phyloP scores from a whole-genome alignment of 1,140 invertebrate genomes.

The Caerostris extrusa region DNA sequence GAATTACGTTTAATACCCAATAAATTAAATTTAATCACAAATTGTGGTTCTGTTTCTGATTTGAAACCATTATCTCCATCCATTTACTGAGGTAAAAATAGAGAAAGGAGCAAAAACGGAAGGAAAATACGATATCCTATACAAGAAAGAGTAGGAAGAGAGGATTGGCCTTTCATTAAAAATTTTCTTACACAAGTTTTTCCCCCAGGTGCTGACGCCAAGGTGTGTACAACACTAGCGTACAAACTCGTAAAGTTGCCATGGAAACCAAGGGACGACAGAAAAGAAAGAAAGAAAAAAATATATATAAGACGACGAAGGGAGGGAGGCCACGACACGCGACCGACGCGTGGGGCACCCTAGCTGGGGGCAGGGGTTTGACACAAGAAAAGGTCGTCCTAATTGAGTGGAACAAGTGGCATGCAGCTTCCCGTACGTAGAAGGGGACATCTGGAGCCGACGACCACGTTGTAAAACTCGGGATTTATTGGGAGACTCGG shows the following conservation, averaged over 20 bases:
- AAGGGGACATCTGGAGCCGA: conserved; percentile 66
- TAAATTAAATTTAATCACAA: too few species aligned
- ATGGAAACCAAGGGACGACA: conserved; percentile 11
- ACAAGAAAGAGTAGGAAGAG: conserved; percentile 4
- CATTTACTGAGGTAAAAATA: not conserved
- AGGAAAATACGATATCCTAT: not conserved
- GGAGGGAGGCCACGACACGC: conserved; percentile 47
- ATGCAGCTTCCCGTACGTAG: not conserved
- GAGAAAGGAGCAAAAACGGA: not conserved
- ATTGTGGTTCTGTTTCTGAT: too few species aligned
- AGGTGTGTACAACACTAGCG: conserved; percentile 7
- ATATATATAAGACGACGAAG: not conserved
- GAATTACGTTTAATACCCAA: too few species aligned
- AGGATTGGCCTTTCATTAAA: not conserved
- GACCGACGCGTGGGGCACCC: conserved; percentile 68
- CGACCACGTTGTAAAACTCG: conserved; percentile 53
- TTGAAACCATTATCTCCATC: too few species aligned
- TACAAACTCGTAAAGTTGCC: conserved; percentile 11
- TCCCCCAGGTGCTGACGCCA: conserved; percentile 45
- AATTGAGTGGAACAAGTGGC: conserved; percentile 75
- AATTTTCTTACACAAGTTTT: not conserved
- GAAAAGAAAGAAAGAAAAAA: not conserved
- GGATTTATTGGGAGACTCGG: conserved; percentile 61
- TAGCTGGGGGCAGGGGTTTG: not conserved
- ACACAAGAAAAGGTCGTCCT: conserved; percentile 59